These are phyloP conservation scores for Limnothrissa miodon DNA, from an alignment of 2,113 vertebrate species.

Conservation along the genomic window DNA sequence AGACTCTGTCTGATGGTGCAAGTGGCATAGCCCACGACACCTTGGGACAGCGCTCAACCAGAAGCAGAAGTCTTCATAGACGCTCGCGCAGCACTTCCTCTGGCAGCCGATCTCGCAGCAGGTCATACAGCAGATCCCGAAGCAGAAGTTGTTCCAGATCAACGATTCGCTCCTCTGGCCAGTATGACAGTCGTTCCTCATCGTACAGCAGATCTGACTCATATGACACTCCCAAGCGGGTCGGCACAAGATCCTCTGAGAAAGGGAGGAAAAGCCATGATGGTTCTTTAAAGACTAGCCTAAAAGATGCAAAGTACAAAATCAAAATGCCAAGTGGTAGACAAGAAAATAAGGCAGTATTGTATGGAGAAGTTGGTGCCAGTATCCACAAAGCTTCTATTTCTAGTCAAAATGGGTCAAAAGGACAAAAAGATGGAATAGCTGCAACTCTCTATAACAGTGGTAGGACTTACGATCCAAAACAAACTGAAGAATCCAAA, in stretches of 20 bases:
- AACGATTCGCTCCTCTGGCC: slow-evolving; percentile 69
- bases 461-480: slow-evolving; percentile 46
- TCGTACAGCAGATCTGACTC: slow-evolving; percentile 79
- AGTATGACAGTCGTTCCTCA: slow-evolving; percentile 71
- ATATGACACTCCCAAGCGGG: slow-evolving; percentile 69
- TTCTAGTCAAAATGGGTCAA: slow-evolving; percentile 36
- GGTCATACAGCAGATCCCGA: slow-evolving; percentile 77
- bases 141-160: slow-evolving; percentile 81
- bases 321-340: slow-evolving; percentile 36
- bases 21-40: slow-evolving; percentile 69
- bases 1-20: slow-evolving; percentile 60
- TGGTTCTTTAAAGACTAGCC: slow-evolving; percentile 67
- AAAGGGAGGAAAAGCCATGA: slow-evolving; percentile 63
- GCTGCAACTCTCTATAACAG: slow-evolving; percentile 14
- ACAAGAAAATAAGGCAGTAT: slow-evolving; percentile 37
- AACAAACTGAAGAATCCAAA: slow-evolving; percentile 55
- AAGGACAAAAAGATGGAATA: slow-evolving; percentile 44
- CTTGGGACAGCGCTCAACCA: slow-evolving; percentile 57
- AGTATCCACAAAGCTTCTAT: slow-evolving; percentile 48
- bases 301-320: slow-evolving; percentile 60
- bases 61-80: slow-evolving; percentile 64
- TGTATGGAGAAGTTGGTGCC: slow-evolving; percentile 49
- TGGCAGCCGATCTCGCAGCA: slow-evolving; percentile 79
- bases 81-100: slow-evolving; percentile 78
- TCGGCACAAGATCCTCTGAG: slow-evolving; percentile 56